Percentiles rank a stretch among this genome's conserved stretches.
Evolutionary conservation across 2,113 vertebrate species (phyloP).

Genomic region (Triplophysa rosa): DNA sequence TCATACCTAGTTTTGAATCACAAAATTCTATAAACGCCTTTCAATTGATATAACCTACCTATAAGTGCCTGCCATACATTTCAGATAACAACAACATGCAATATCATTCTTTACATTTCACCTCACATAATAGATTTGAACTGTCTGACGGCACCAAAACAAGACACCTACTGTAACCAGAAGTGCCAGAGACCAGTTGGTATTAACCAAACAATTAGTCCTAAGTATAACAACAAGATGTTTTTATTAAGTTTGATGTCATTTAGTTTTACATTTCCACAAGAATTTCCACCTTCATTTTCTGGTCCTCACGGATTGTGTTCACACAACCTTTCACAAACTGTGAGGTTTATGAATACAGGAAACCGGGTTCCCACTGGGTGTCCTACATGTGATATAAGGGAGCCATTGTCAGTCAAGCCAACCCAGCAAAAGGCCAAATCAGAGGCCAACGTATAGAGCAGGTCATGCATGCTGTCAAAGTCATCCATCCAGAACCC

Average conservation of each 20-base stretch:
- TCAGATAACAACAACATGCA: background rate
- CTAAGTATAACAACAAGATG: background rate
- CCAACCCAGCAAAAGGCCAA: constrained; percentile 46
- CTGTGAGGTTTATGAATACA: constrained; percentile 31
- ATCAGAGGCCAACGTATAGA: constrained; percentile 49
- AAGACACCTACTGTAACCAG: background rate
- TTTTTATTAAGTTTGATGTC: background rate
- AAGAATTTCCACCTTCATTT: background rate
- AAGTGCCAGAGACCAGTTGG: background rate
- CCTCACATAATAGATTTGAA: background rate
- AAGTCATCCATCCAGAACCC: constrained; percentile 38
- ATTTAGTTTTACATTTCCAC: background rate
- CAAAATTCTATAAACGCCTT: too few relatives aligned
- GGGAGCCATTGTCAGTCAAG: constrained; percentile 49
- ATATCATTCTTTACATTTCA: background rate
- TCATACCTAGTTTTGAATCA: background rate
- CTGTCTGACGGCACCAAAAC: background rate
- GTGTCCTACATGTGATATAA: constrained; percentile 48
- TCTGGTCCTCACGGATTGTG: background rate
- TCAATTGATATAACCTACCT: too few relatives aligned
- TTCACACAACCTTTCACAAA: background rate
- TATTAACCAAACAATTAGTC: constrained; percentile 14
- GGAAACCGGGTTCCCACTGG: constrained; percentile 44
- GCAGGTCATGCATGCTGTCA: constrained; percentile 41
- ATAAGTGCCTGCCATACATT: too few relatives aligned